Conservation (phyloP, 2,888 invertebrate genomes). For the Eustalomyia histrio region DNA sequence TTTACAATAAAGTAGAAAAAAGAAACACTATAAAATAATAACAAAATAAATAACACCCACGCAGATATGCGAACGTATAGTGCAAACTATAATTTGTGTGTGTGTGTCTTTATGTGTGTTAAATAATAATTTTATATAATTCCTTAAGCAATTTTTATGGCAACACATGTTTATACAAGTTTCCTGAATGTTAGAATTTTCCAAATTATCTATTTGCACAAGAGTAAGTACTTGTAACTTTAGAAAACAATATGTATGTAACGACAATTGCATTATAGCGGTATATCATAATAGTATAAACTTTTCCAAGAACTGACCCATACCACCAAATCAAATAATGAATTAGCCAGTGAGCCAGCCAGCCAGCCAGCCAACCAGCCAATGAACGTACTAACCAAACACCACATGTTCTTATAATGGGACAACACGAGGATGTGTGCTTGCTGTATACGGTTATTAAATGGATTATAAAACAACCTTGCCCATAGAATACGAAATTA, state of each 20-base stretch:
- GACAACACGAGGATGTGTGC: not conserved
- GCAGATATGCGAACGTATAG: not conserved
- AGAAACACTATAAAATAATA: not conserved
- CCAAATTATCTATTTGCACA: not conserved
- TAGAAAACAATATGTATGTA: not conserved
- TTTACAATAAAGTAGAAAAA: conserved; percentile 4
- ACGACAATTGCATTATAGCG: conserved; percentile 39
- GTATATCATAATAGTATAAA: conserved; percentile 20
- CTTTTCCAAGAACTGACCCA: conserved; percentile 25
- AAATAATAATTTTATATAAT: conserved; percentile 21
- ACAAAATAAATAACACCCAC: conserved; percentile 35
- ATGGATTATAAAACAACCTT: conserved; percentile 22
- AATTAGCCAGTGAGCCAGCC: not conserved
- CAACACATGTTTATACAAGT: conserved; percentile 5
- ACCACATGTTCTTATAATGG: conserved; percentile 12
- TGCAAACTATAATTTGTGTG: too few species aligned
- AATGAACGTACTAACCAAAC: not conserved
- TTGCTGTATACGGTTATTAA: not conserved
- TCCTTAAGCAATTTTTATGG: not conserved
- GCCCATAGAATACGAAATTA: conserved; percentile 9
- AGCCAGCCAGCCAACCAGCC: not conserved
- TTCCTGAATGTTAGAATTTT: conserved; percentile 16
- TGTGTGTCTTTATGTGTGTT: not conserved
- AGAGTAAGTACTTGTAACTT: not conserved
- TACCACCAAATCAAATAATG: not conserved